Evolutionary conservation across 2,797 vertebrate genomes (phyloP).

Genomic region (Gallinago nigripennis): DNA sequence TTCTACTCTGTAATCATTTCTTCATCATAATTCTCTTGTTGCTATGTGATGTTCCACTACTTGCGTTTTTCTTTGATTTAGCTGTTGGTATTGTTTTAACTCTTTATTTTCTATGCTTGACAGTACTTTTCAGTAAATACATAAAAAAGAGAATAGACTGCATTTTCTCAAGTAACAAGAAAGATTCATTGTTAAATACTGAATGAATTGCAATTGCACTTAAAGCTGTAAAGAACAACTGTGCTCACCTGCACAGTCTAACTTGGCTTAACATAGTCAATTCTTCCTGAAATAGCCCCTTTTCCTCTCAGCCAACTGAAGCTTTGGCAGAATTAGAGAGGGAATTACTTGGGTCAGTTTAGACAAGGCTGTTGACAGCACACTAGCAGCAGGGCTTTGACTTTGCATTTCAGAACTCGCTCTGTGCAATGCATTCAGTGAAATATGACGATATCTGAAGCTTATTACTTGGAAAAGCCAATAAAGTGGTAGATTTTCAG

Average conservation of each 20-base stretch:
- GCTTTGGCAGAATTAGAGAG: background rate
- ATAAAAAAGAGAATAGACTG: background rate
- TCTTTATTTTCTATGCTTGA: background rate
- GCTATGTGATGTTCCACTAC: slow-evolving; percentile 8
- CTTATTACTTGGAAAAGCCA: slow-evolving; percentile 28
- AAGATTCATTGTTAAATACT: background rate
- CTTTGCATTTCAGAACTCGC: slow-evolving; percentile 15
- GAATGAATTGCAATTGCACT: background rate
- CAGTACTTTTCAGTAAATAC: background rate
- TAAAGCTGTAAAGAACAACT: background rate
- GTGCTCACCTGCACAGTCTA: background rate
- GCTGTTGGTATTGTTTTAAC: slow-evolving; percentile 51
- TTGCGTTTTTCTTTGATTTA: slow-evolving; percentile 35
- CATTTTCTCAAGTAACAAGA: background rate
- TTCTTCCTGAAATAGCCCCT: background rate
- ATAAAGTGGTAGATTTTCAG: slow-evolving; percentile 2
- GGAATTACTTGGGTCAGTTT: slow-evolving; percentile 16
- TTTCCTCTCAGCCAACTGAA: background rate
- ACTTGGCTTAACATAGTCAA: background rate
- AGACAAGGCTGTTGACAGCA: slow-evolving; percentile 23
- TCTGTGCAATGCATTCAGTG: background rate
- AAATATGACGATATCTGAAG: background rate
- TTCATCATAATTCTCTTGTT: slow-evolving; percentile 36
- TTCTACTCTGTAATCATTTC: slow-evolving; percentile 53
- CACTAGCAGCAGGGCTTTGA: slow-evolving; percentile 3